Conservation (phyloP, 2,888 invertebrate genomes). For the Orchesellides sinensis region DNA sequence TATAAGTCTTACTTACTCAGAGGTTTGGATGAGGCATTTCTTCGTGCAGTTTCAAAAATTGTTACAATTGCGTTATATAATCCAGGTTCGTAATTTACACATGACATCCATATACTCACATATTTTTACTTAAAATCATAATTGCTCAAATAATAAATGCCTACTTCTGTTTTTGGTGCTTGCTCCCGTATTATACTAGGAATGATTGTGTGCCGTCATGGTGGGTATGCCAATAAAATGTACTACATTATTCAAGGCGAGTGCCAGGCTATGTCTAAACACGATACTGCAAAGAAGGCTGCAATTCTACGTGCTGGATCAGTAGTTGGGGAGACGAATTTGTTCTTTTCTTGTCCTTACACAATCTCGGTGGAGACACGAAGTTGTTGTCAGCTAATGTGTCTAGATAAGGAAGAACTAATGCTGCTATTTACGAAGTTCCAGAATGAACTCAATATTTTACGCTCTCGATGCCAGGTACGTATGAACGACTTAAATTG, state of each 20-base stretch:
- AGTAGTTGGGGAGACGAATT: conserved; percentile 68
- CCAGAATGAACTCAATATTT: conserved; percentile 38
- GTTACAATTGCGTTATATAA: conserved; percentile 42
- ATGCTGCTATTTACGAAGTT: conserved; percentile 57
- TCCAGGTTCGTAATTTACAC: too few species aligned
- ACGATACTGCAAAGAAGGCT: conserved; percentile 48
- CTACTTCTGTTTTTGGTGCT: too few species aligned
- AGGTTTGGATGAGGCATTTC: conserved; percentile 59
- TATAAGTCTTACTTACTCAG: conserved; percentile 59
- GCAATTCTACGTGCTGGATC: conserved; percentile 65
- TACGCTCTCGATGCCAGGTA: conserved; percentile 56
- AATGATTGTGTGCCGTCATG: conserved; percentile 47
- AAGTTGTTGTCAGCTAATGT: conserved; percentile 65
- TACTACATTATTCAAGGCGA: conserved; percentile 71
- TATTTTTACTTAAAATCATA: too few species aligned
- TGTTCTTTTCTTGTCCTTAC: conserved; percentile 65
- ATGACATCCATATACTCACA: too few species aligned
- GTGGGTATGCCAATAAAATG: conserved; percentile 58
- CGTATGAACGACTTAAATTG: neutral
- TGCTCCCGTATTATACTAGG: too few species aligned
- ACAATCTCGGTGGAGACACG: conserved; percentile 60
- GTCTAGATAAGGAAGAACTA: conserved; percentile 64
- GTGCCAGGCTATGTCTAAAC: conserved; percentile 55
- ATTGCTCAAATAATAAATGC: too few species aligned
- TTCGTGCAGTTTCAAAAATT: conserved; percentile 56